Conservation (phyloP, 2,113 vertebrate species). For the Cromileptes altivelis region DNA sequence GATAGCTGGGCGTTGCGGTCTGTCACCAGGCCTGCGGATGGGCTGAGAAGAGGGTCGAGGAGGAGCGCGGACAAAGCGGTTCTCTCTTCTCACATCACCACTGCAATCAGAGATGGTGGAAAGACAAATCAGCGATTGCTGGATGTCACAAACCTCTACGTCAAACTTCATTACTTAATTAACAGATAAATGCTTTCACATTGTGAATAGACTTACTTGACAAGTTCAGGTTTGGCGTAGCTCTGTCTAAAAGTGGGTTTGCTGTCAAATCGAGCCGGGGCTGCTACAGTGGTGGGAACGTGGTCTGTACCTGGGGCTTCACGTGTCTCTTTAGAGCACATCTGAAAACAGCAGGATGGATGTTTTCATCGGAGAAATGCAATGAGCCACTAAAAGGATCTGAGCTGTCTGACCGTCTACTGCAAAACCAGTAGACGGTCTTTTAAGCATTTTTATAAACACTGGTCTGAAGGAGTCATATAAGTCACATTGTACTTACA, state of each 20-base stretch:
- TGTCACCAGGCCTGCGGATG: conserved; percentile 87
- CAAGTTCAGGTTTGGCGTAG: conserved; percentile 90
- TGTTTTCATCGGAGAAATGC: background rate
- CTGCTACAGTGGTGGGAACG: conserved; percentile 83
- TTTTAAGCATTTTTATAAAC: background rate
- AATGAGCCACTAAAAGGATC: background rate
- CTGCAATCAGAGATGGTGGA: conserved; percentile 57
- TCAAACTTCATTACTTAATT: background rate
- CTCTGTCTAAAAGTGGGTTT: conserved; percentile 90
- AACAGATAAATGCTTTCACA: background rate
- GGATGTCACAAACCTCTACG: background rate
- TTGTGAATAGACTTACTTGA: conserved; percentile 88
- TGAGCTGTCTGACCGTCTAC: too few species aligned
- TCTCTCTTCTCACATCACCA: conserved; percentile 89
- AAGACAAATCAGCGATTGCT: background rate
- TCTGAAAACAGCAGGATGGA: conserved; percentile 82
- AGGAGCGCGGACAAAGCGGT: conserved; percentile 82
- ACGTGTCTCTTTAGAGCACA: conserved; percentile 94
- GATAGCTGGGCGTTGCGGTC: conserved; percentile 91
- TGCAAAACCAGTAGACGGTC: background rate
- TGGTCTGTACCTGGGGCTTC: conserved; percentile 88
- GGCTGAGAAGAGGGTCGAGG: conserved; percentile 87
- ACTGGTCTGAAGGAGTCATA: background rate
- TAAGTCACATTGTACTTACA: conserved; percentile 85
- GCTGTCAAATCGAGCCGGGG: conserved; percentile 92